phyloP scores from a whole-genome alignment of 2,888 invertebrate genomes.

The Heterodera filipjevi region DNA sequence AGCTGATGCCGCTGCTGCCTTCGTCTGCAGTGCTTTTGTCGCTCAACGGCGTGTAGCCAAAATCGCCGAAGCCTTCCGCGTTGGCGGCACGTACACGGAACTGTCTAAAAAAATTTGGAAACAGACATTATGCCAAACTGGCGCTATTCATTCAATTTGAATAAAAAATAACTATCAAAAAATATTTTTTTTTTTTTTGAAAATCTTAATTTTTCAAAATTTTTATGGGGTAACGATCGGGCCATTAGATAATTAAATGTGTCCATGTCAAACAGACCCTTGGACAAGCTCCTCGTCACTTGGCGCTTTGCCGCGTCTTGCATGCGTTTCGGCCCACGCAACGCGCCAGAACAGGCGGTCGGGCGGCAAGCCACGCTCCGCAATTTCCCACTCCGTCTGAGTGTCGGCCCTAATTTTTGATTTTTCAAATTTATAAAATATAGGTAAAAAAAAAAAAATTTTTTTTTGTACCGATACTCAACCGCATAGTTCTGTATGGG shows the following conservation, averaged over 20 bases:
- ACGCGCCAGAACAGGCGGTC: conserved; percentile 54
- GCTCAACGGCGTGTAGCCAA: conserved; percentile 46
- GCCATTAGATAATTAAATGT: too few relatives aligned
- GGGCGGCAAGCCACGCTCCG: conserved; percentile 59
- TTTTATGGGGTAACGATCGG: too few relatives aligned
- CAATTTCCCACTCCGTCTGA: conserved; percentile 64
- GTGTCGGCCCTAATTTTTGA: conserved; percentile 48
- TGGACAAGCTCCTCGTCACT: conserved; percentile 25
- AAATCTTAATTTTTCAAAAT: too few relatives aligned
- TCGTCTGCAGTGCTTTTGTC: conserved; percentile 6
- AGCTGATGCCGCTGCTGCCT: background rate
- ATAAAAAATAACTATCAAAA: background rate
- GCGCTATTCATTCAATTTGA: too few relatives aligned
- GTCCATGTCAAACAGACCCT: background rate
- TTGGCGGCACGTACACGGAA: conserved; percentile 62
- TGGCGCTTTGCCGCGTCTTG: conserved; percentile 34
- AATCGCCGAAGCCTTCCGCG: conserved; percentile 62
- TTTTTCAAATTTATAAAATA: background rate
- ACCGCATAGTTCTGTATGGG: conserved; percentile 61
- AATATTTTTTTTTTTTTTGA: background rate
- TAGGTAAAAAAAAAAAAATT: conserved; percentile 8
- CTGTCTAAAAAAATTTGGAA: background rate
- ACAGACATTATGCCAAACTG: too few relatives aligned
- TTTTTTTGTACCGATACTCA: conserved; percentile 45
- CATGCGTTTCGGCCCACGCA: conserved; percentile 32